phyloP scores from a whole-genome alignment of 2,113 vertebrate species.

The Nothobranchius furzeri region DNA sequence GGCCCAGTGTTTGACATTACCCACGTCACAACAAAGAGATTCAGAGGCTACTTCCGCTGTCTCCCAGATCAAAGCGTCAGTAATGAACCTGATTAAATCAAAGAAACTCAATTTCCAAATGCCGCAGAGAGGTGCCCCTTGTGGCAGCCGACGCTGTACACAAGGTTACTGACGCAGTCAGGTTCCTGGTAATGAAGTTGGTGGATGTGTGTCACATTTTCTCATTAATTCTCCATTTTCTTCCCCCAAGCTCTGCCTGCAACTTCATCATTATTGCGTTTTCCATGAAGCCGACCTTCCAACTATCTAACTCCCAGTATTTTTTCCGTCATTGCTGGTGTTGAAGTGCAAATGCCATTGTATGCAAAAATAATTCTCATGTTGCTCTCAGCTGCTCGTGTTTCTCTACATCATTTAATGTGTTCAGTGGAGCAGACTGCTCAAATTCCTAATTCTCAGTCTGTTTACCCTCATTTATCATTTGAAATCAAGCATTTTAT shows the following conservation, averaged over 20 bases:
- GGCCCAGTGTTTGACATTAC: constrained; percentile 53
- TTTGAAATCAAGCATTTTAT: neutral
- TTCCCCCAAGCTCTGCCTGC: constrained; percentile 10
- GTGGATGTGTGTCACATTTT: constrained; percentile 28
- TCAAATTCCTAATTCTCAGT: neutral
- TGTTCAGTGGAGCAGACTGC: constrained; percentile 3
- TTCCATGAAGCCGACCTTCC: constrained; percentile 27
- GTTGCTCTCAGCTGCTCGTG: constrained; percentile 11
- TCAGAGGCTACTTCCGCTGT: constrained; percentile 26
- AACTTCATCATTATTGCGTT: constrained; percentile 17
- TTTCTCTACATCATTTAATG: constrained; percentile 1
- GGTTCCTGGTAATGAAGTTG: constrained; percentile 38
- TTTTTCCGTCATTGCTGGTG: constrained; percentile 21
- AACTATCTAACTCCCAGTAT: constrained; percentile 10
- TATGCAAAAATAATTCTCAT: neutral
- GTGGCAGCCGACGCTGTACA: constrained; percentile 16
- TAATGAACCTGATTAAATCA: constrained; percentile 61
- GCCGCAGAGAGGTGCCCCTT: constrained; percentile 21
- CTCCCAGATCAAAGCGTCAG: constrained; percentile 56
- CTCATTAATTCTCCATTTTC: constrained; percentile 40
- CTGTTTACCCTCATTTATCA: neutral
- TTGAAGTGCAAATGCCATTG: constrained; percentile 19
- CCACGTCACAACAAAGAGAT: constrained; percentile 49
- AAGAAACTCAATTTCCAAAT: constrained; percentile 50
- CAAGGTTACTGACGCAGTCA: constrained; percentile 34